Evolutionary conservation across 2,113 vertebrate genomes (phyloP).

Genomic region (Bos taurus): DNA sequence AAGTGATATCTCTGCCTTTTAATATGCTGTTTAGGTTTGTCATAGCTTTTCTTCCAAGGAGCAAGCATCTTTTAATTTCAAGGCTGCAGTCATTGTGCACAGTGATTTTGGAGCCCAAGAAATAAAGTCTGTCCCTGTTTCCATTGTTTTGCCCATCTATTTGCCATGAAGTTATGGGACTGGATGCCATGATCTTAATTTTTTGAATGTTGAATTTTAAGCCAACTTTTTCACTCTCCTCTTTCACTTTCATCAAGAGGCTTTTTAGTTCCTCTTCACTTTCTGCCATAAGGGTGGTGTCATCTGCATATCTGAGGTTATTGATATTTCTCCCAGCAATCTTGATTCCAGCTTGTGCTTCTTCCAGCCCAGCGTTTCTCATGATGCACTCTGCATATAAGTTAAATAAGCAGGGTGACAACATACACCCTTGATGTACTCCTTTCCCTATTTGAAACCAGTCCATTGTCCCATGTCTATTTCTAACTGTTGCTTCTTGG

Average conservation of each 20-base stretch:
- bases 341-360: background rate
- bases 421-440: background rate
- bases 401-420: background rate
- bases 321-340: background rate
- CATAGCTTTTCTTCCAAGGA: background rate
- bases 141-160: background rate
- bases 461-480: background rate
- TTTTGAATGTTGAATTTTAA: background rate
- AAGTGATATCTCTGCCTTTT: background rate
- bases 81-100: background rate
- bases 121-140: background rate
- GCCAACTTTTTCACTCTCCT: background rate
- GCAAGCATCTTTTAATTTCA: background rate
- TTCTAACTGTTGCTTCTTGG: background rate
- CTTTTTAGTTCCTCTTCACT: background rate
- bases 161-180: background rate
- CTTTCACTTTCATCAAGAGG: background rate
- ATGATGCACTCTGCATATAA: background rate
- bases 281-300: background rate
- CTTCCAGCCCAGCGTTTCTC: rapidly evolving
- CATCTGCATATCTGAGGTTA: background rate
- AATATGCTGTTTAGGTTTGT: background rate
- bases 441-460: background rate
- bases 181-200: background rate
- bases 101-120: background rate